Evolutionary conservation across 2,888 invertebrate species (phyloP), one percentile per base, ranked within the genome.

Genomic region (Stenodera caucasica): DNA sequence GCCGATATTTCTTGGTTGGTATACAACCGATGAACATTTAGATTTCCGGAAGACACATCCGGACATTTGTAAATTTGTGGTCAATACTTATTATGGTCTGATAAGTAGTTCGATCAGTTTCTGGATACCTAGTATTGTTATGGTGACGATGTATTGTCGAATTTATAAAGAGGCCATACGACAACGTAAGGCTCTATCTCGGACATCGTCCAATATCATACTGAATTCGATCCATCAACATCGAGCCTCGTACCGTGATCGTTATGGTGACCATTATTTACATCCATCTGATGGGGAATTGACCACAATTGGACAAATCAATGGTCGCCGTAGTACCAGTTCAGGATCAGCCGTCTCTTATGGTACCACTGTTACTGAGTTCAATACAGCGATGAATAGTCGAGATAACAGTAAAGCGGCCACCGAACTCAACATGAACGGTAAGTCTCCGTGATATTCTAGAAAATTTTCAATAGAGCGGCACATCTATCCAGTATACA

Each of bases 111-210:
- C 92, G 67, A 90, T 95, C 37, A 94, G 94, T 32, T 95, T 95
- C 80, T 95, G 95, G 94, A 92, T 95, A 78, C 95, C 95, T 5
- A 94, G 94, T 69, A 79, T 94, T 57, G 93, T 95, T 30, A 95
- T 95, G 95, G 88, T 95, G 72, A 90, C 91, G 50, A 95, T 94
- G 90, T 95, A 95, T 81, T 92, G 87, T 81, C 85, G 90, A 74
- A 94, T 94, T 76, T 90, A 88, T 77, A 84, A 91, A 77, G 92
- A 92, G 81, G 92, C 93, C 1, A 88, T 92, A 11, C 83, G 92
- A 45, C 92, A 93, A 77, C 82, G 92, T 63, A 91, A 91, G 77
- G 92, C 92, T 0, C 79, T 93, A 53, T 91, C 92, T 55, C 83
- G 92, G 63, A 93, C 93, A n/a, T 92, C 91, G 54, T 92, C 91